A percentile compares a stretch with the other conserved stretches of the same genome.
Evolutionary conservation across 1,140 invertebrate species (phyloP).

Genomic region (Drosophila kohkoa): DNA sequence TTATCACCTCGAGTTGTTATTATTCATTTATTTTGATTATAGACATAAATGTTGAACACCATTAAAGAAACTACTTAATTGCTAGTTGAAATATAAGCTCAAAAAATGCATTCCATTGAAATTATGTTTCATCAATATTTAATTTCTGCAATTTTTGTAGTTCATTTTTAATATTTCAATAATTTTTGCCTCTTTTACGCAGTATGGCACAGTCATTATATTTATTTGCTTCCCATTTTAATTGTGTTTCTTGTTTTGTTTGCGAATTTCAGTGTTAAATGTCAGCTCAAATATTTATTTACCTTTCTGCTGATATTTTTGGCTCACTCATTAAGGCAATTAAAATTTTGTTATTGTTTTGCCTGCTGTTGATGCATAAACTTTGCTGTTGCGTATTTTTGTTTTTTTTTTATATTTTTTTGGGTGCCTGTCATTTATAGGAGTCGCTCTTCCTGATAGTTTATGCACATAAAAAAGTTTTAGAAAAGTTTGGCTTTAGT

Average conservation of each 20-base stretch:
- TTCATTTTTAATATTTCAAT: neutral
- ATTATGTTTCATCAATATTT: no score
- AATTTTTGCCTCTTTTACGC: neutral
- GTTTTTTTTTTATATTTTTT: conserved; percentile 34
- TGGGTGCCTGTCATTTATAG: conserved; percentile 19
- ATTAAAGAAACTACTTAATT: no score
- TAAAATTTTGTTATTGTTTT: conserved; percentile 42
- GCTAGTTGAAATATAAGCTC: neutral
- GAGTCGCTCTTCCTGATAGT: conserved; percentile 41
- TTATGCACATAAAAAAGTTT: conserved; percentile 50
- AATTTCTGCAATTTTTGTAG: neutral
- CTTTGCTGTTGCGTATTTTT: conserved; percentile 30
- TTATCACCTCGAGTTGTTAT: no score
- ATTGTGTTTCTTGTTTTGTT: conserved; percentile 19
- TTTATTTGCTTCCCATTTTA: neutral
- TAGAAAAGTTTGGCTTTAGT: conserved; percentile 39
- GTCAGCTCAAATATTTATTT: conserved; percentile 55
- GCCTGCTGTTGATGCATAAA: conserved; percentile 36
- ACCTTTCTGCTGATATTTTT: conserved; percentile 47
- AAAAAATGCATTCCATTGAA: no score
- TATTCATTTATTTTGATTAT: no score
- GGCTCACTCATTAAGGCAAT: conserved; percentile 55
- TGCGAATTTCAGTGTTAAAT: conserved; percentile 43
- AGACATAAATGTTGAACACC: no score
- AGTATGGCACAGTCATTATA: neutral